Base-by-base conservation (phyloP, 2,113 vertebrate genomes). In the Erythrocebus patas region DNA sequence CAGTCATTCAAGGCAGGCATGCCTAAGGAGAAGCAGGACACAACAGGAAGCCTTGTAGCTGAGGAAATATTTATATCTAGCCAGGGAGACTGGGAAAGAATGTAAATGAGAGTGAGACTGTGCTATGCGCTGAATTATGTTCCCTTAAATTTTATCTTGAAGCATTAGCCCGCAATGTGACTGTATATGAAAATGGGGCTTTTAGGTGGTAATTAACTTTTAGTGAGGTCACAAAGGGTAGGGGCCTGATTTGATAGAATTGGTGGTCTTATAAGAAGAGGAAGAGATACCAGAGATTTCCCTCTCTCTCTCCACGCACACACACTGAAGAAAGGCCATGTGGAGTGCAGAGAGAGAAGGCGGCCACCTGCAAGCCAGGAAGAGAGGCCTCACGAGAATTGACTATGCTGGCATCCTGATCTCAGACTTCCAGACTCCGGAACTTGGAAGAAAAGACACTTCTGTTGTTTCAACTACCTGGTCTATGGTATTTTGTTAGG, bases 51-150 rank as follows among this genome's bases (percentile, higher is more conserved):
- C 23, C 43, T 43, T 86, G 32, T 92, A 89, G 79, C 73, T 89
- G 59, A 90, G 73, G 70, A 97, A 96, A 93, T 93, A 96, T 82
- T 97, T 95, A 48, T 83, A 82, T 40, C 89, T 22, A 68, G 27
- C 27, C 81, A 23, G 32, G 7, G 16, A 80, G 8, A 64, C 92
- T 25, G 50, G 52, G 22, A 86, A 78, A n/a, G 22, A 85, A 95
- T 59, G 81, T 55, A 68, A 70, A 86, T 66, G 66, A 86, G 27
- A 70, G 66, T 91, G 14, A 48, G 9, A 4, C 43, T 88, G 40
- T 81, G 48, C 48, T 68, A n/a, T 43, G n/a, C 6, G 40, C 57
- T 79, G 48, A 55, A n/a, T 23, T 50, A 6, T 61, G 8, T 12
- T 12, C 13, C 30, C 25, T 18, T 30, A 73, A 72, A 78, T 38